Conservation (phyloP, 1,140 invertebrate genomes). For the Sinella curviseta region DNA sequence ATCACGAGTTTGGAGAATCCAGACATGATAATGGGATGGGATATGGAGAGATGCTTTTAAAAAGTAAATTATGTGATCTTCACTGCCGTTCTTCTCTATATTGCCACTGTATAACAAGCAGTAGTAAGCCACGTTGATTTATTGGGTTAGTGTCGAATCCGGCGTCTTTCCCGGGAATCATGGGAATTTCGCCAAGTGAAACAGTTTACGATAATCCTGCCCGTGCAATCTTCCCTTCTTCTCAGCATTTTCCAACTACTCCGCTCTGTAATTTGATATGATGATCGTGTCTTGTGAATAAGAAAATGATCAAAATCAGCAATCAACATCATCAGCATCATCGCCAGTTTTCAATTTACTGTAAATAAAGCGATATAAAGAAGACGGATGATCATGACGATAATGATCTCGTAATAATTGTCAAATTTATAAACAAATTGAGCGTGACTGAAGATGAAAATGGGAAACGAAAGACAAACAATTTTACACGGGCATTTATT, state of each 20-base stretch:
- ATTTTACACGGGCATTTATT: neutral
- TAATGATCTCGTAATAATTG: neutral
- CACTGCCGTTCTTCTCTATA: neutral
- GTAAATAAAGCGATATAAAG: too few relatives aligned
- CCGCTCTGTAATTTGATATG: neutral
- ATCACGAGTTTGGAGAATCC: too few relatives aligned
- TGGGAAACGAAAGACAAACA: neutral
- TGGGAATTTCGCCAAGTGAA: conserved; percentile 19
- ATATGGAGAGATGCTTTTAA: neutral
- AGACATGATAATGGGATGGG: neutral
- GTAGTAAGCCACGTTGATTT: conserved; percentile 1
- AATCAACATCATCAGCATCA: too few relatives aligned
- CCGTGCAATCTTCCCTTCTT: neutral
- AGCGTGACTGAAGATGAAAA: neutral
- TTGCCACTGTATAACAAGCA: too few relatives aligned
- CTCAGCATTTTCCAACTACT: neutral
- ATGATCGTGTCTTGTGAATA: too few relatives aligned
- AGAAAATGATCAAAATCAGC: too few relatives aligned
- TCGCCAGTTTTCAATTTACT: too few relatives aligned
- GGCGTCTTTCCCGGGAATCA: neutral
- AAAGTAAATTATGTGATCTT: conserved; percentile 3
- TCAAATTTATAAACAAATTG: conserved; percentile 5
- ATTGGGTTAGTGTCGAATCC: neutral
- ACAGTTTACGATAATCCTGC: neutral
- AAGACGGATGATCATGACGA: neutral